These are phyloP conservation scores for Orius laevigatus DNA, from an alignment of 1,140 invertebrate genomes.

Conservation along the genomic window DNA sequence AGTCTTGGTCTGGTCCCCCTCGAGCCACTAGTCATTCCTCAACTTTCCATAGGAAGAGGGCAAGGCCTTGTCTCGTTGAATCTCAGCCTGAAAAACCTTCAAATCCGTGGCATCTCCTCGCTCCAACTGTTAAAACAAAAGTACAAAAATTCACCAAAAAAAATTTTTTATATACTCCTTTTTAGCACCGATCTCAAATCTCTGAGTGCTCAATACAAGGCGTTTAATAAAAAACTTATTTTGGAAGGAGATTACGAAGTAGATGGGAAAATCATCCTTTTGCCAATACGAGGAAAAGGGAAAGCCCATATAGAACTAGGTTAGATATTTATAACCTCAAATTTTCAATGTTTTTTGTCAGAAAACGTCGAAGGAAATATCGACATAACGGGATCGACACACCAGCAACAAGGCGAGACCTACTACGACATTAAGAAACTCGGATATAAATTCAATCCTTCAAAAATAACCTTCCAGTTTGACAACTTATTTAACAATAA, in stretches of 20 bases:
- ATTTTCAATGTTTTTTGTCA: conserved; percentile 11
- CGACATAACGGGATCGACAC: conserved; percentile 5
- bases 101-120: conserved; percentile 25
- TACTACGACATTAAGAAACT: conserved; percentile 16
- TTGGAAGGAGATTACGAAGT: conserved; percentile 20
- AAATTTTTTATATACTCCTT: background rate
- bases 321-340: conserved; percentile 1
- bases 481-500: conserved; percentile 22
- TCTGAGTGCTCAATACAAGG: conserved; percentile 3
- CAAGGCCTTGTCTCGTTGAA: conserved; percentile 23
- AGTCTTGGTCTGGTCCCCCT: conserved; percentile 22
- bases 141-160: conserved; percentile 13
- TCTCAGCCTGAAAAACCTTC: conserved; percentile 27
- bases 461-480: conserved; percentile 16
- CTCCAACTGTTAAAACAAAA: conserved; percentile 20
- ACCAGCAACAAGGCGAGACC: conserved; percentile 14
- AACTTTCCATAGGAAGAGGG: conserved; percentile 21
- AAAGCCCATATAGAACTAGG: conserved; percentile 19
- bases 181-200: conserved; percentile 10
- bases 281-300: conserved; percentile 21
- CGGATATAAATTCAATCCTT: conserved; percentile 17
- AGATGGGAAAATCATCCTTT: conserved; percentile 20
- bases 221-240: conserved; percentile 11
- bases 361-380: conserved; percentile 18
- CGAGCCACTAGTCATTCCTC: conserved; percentile 22